Percentiles rank a stretch among this genome's conserved stretches.
These are phyloP conservation scores for Troides aeacus DNA, from an alignment of 2,888 invertebrate genomes.

Conservation along the genomic window DNA sequence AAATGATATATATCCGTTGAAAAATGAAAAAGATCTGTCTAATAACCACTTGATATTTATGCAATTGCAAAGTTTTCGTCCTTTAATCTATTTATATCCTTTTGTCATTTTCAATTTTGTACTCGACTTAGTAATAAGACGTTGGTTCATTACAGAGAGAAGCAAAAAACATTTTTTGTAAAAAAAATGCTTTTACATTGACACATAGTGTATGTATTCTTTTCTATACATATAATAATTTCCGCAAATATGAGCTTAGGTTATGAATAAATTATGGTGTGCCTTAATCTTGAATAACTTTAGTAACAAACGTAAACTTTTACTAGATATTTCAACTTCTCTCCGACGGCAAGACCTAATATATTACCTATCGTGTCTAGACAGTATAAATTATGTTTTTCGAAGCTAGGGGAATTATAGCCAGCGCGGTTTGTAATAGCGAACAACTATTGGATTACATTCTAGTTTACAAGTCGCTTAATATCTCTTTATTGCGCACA, in stretches of 20 bases:
- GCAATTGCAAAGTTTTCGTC: background rate
- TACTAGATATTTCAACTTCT: slow-evolving; percentile 28
- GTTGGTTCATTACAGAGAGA: background rate
- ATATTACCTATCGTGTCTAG: slow-evolving; percentile 45
- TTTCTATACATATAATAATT: too few relatives aligned
- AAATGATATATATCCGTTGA: background rate
- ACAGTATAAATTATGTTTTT: slow-evolving; percentile 45
- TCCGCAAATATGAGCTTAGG: background rate
- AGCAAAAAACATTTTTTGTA: background rate
- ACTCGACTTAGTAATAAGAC: background rate
- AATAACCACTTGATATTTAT: background rate
- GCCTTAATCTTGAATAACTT: slow-evolving; percentile 19
- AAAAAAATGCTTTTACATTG: background rate
- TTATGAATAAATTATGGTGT: slow-evolving; percentile 10
- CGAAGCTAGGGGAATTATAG: slow-evolving; percentile 39
- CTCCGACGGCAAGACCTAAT: slow-evolving; percentile 35
- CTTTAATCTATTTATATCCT: background rate
- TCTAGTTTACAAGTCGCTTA: slow-evolving; percentile 18
- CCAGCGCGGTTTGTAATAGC: slow-evolving; percentile 35
- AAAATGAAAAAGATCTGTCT: background rate
- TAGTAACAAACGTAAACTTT: slow-evolving; percentile 25
- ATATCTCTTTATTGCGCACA: slow-evolving; percentile 9
- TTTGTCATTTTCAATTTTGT: background rate
- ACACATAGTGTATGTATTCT: background rate
- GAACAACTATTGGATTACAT: slow-evolving; percentile 20